These are phyloP conservation scores for Lucifuga dentata DNA, from an alignment of 2,113 vertebrate genomes.

Conservation along the genomic window DNA sequence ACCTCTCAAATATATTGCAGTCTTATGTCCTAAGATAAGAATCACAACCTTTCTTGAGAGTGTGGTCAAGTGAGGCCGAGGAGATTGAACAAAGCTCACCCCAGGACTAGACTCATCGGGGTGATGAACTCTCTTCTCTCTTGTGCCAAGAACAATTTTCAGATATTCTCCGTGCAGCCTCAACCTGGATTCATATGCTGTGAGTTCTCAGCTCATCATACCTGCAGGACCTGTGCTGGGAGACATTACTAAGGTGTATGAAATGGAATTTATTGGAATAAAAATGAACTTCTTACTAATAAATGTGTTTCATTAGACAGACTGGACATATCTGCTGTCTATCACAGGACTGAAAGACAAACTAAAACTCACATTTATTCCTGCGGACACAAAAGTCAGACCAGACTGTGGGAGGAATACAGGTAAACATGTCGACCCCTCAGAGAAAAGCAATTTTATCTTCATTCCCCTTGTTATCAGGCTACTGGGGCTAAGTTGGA, in stretches of 20 bases:
- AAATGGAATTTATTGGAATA: conserved; percentile 41
- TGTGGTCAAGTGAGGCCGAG: conserved; percentile 35
- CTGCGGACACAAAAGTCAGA: neutral
- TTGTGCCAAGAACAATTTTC: conserved; percentile 38
- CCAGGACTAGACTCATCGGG: conserved; percentile 25
- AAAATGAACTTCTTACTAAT: conserved; percentile 18
- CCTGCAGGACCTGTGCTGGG: conserved; percentile 26
- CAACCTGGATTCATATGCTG: conserved; percentile 25
- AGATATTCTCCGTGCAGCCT: conserved; percentile 27
- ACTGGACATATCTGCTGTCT: neutral
- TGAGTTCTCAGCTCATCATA: conserved; percentile 23
- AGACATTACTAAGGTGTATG: conserved; percentile 17
- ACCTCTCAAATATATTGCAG: conserved; percentile 8
- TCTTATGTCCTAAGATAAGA: conserved; percentile 41
- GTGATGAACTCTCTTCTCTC: conserved; percentile 54
- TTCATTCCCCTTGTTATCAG: too few relatives aligned
- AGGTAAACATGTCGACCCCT: neutral
- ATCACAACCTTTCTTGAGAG: conserved; percentile 31
- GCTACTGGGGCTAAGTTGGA: too few relatives aligned
- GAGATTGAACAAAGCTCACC: conserved; percentile 62
- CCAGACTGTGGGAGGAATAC: neutral
- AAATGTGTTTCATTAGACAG: conserved; percentile 26
- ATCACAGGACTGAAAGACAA: conserved; percentile 1
- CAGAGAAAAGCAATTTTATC: too few relatives aligned
- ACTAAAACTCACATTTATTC: neutral